Evolutionary conservation across 2,113 vertebrate species (phyloP).

Genomic region (Morphnarchus princeps): DNA sequence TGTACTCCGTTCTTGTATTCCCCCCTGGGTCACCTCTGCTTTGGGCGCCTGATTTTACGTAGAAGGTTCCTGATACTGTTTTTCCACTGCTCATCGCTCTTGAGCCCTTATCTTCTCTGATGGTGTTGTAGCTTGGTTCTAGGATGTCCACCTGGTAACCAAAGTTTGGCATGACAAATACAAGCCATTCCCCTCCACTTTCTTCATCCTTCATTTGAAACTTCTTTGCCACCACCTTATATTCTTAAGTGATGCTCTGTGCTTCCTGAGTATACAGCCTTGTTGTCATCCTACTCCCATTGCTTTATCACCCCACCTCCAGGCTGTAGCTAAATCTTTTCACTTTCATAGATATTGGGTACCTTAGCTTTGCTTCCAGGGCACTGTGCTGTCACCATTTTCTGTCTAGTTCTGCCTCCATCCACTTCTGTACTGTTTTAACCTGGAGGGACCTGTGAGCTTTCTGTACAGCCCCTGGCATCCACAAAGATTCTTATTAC

Average conservation of each 20-base stretch:
- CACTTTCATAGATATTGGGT: background rate
- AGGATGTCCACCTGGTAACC: background rate
- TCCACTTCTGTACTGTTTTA: background rate
- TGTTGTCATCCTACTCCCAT: background rate
- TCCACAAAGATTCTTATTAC: background rate
- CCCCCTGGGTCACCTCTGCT: background rate
- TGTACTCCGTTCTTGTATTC: background rate
- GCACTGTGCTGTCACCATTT: background rate
- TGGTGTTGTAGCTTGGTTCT: background rate
- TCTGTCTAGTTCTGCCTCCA: background rate
- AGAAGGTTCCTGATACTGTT: background rate
- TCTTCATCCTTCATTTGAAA: background rate
- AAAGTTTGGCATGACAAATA: background rate
- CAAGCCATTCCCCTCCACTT: background rate
- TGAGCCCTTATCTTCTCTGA: background rate
- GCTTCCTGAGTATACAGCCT: background rate
- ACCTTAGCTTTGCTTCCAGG: background rate
- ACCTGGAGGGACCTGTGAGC: background rate
- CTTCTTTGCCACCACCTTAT: background rate
- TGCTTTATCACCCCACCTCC: background rate
- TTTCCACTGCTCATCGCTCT: background rate
- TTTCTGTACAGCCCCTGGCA: background rate
- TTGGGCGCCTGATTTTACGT: rapidly evolving
- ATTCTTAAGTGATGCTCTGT: background rate
- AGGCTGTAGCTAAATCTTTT: background rate